Conservation (phyloP, 2,888 invertebrate genomes). For the Cosmia trapezina region DNA sequence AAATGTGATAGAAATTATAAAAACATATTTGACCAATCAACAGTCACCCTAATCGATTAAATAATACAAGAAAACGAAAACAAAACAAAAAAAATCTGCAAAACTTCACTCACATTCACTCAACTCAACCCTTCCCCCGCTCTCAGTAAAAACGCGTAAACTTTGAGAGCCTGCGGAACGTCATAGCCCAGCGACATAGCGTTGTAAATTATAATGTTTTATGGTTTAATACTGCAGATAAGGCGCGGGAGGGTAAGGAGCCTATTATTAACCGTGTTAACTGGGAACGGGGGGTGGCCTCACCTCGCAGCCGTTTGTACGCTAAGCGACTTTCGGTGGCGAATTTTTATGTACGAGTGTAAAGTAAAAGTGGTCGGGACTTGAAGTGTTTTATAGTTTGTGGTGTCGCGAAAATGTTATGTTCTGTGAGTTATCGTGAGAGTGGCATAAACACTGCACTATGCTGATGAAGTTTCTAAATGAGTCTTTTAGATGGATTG, state of each 20-base stretch:
- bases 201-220: constrained; percentile 90
- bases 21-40: background rate
- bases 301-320: constrained; percentile 57
- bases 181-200: constrained; percentile 85
- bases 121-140: constrained; percentile 50
- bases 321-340: constrained; percentile 62
- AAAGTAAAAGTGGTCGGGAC: constrained; percentile 40
- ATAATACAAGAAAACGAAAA: background rate
- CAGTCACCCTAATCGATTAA: background rate
- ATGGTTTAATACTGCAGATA: constrained; percentile 90
- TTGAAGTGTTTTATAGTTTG: constrained; percentile 50
- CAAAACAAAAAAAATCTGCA: background rate
- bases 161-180: constrained; percentile 83
- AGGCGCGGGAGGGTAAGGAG: constrained; percentile 86
- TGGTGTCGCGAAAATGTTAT: constrained; percentile 39
- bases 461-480: constrained; percentile 22
- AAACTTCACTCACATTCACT: constrained; percentile 5
- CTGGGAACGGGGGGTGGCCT: constrained; percentile 71
- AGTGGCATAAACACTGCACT: constrained; percentile 10
- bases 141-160: constrained; percentile 64
- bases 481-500: background rate
- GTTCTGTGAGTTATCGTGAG: constrained; percentile 32
- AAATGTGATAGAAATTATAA: background rate
- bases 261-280: constrained; percentile 89
- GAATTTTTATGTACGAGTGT: constrained; percentile 56